A percentile compares a stretch with the other conserved stretches of the same genome.
These are phyloP conservation scores for Acanthacorydalis orientalis DNA, from an alignment of 2,888 invertebrate species.

Conservation along the genomic window DNA sequence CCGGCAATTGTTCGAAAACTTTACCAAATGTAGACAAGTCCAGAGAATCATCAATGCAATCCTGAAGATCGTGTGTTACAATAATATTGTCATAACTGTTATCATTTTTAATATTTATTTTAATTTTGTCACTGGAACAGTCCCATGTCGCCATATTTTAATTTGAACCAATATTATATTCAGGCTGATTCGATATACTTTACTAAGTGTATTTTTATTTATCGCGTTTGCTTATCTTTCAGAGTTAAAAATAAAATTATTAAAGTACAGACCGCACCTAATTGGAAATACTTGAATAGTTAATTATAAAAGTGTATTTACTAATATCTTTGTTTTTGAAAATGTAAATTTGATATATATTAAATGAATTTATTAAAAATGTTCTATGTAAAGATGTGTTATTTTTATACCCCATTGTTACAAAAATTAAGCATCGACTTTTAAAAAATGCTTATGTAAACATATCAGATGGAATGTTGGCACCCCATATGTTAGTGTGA, in stretches of 20 bases:
- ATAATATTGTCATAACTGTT: slow-evolving; percentile 26
- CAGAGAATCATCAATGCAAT: slow-evolving; percentile 30
- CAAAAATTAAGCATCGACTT: too few species aligned
- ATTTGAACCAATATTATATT: slow-evolving; percentile 7
- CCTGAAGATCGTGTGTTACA: slow-evolving; percentile 33
- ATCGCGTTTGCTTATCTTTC: background rate
- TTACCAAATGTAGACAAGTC: slow-evolving; percentile 28
- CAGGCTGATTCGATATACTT: slow-evolving; percentile 1
- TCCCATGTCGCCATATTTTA: slow-evolving; percentile 27
- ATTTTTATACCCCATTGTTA: too few species aligned
- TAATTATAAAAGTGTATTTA: too few species aligned
- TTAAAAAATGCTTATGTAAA: too few species aligned
- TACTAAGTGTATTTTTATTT: background rate
- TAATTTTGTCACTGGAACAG: slow-evolving; percentile 17
- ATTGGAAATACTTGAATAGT: too few species aligned
- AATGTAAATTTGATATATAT: too few species aligned
- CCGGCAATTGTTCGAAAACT: slow-evolving; percentile 27
- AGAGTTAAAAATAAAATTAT: too few species aligned
- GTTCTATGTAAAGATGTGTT: too few species aligned
- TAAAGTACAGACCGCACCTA: too few species aligned
- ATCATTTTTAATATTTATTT: slow-evolving; percentile 12
- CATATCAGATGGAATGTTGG: background rate
- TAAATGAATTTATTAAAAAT: too few species aligned
- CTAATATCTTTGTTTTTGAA: too few species aligned
- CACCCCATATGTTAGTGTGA: background rate